Percentiles rank a stretch among this genome's conserved stretches.
Evolutionary conservation across 1,140 invertebrate species (phyloP).

Genomic region (Aphelenchoides besseyi): DNA sequence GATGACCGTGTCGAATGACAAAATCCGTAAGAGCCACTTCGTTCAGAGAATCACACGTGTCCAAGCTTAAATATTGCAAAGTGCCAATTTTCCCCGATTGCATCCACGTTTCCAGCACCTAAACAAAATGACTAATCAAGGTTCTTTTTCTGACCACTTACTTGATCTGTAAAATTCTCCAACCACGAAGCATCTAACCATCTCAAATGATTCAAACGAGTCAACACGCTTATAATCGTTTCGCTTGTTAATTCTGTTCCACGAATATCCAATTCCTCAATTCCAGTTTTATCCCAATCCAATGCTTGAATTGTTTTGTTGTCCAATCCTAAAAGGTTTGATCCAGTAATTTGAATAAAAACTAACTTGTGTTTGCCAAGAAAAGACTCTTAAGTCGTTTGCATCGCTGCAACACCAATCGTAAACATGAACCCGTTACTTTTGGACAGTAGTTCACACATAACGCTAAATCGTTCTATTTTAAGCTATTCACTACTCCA

Average conservation of each 20-base stretch:
- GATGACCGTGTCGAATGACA: slow-evolving; percentile 79
- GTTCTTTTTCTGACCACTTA: slow-evolving; percentile 51
- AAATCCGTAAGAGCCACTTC: slow-evolving; percentile 89
- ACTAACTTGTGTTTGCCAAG: slow-evolving; percentile 72
- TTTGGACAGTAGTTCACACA: slow-evolving; percentile 94
- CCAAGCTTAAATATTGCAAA: slow-evolving; percentile 83
- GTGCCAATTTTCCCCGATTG: slow-evolving; percentile 80
- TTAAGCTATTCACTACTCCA: too few relatives aligned
- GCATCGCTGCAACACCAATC: slow-evolving; percentile 86
- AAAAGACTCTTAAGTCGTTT: slow-evolving; percentile 84
- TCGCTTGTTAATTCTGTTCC: slow-evolving; percentile 91
- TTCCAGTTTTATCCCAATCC: slow-evolving; percentile 91
- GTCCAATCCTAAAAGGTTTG: slow-evolving; percentile 52
- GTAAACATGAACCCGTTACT: slow-evolving; percentile 92
- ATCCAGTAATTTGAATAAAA: slow-evolving; percentile 9
- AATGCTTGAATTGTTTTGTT: slow-evolving; percentile 69
- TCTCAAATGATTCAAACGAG: slow-evolving; percentile 77
- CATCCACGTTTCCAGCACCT: slow-evolving; percentile 81
- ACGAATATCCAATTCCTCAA: slow-evolving; percentile 92
- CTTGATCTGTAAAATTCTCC: slow-evolving; percentile 92
- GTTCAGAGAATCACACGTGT: slow-evolving; percentile 87
- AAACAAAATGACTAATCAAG: slow-evolving; percentile 44
- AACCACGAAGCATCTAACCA: slow-evolving; percentile 90
- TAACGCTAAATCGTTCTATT: too few relatives aligned
- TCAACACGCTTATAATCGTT: slow-evolving; percentile 85